Evolutionary conservation across 2,113 vertebrate genomes (phyloP).

Genomic region (Mohoua ochrocephala): DNA sequence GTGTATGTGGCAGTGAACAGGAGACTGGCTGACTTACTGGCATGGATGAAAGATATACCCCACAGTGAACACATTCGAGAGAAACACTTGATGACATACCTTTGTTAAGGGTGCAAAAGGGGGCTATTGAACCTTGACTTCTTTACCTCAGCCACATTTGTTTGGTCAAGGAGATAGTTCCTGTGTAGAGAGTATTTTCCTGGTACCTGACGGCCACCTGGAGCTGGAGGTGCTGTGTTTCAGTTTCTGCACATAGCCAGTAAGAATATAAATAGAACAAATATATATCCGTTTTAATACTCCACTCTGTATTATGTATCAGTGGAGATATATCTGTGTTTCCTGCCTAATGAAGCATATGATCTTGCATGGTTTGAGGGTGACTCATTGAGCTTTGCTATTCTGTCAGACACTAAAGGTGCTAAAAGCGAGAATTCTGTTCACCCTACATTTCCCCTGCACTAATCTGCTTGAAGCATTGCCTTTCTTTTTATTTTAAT

Average conservation of each 20-base stretch:
- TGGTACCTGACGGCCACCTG: slow-evolving; percentile 42
- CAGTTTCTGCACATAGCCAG: not conserved
- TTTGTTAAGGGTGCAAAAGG: not conserved
- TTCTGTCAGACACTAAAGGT: not conserved
- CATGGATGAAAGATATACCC: not conserved
- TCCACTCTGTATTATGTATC: slow-evolving; percentile 55
- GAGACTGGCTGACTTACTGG: not conserved
- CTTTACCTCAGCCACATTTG: not conserved
- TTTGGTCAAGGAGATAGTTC: not conserved
- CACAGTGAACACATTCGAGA: not conserved
- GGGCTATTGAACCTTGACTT: not conserved
- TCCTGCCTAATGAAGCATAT: slow-evolving; percentile 56
- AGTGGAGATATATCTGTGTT: slow-evolving; percentile 55
- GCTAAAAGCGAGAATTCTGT: slow-evolving; percentile 8
- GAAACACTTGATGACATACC: not conserved
- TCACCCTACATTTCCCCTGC: not conserved
- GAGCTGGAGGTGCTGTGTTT: not conserved
- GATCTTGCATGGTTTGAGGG: slow-evolving; percentile 32
- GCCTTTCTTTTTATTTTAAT: not conserved
- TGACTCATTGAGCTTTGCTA: slow-evolving; percentile 33
- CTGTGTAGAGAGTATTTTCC: not conserved
- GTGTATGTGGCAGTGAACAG: not conserved
- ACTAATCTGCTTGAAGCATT: not conserved
- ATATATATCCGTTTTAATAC: slow-evolving; percentile 46
- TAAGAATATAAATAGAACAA: slow-evolving; percentile 58